Evolutionary conservation across 2,797 vertebrate species (phyloP).

Genomic region (Gallinago nigripennis): DNA sequence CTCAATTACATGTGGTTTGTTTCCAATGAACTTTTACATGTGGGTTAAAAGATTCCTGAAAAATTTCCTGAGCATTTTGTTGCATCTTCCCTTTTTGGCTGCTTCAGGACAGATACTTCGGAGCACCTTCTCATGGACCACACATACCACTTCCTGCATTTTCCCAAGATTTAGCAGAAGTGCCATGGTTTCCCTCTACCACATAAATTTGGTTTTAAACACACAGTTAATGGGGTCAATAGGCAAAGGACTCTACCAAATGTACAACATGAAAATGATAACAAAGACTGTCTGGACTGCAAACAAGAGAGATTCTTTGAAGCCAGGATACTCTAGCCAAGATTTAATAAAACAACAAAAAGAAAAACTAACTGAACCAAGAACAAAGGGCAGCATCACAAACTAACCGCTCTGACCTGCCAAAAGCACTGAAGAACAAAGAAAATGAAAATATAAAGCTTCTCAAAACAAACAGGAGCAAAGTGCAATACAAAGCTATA

Average conservation of each 20-base stretch:
- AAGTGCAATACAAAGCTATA: not conserved
- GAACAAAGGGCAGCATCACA: constrained; percentile 30
- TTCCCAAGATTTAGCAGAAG: not conserved
- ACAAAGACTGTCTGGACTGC: constrained; percentile 7
- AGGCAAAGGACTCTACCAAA: not conserved
- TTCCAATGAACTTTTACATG: not conserved
- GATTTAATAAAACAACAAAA: constrained; percentile 55
- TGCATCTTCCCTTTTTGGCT: not conserved
- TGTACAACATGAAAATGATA: not conserved
- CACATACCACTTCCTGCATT: not conserved
- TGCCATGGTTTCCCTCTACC: not conserved
- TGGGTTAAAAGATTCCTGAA: constrained; percentile 12
- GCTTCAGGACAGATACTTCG: not conserved
- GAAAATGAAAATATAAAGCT: constrained; percentile 32
- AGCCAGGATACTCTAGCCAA: not conserved
- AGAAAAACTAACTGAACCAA: constrained; percentile 21
- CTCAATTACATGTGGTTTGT: not conserved
- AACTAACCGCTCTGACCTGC: not conserved
- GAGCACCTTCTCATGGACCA: not conserved
- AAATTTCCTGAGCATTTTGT: not conserved
- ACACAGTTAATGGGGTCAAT: not conserved
- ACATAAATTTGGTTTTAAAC: constrained; percentile 5
- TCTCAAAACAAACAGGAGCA: constrained; percentile 34
- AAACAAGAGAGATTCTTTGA: constrained; percentile 23
- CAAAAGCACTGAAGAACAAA: constrained; percentile 27